Evolutionary conservation across 2,113 vertebrate species (phyloP).

Genomic region (Alethe diademata): DNA sequence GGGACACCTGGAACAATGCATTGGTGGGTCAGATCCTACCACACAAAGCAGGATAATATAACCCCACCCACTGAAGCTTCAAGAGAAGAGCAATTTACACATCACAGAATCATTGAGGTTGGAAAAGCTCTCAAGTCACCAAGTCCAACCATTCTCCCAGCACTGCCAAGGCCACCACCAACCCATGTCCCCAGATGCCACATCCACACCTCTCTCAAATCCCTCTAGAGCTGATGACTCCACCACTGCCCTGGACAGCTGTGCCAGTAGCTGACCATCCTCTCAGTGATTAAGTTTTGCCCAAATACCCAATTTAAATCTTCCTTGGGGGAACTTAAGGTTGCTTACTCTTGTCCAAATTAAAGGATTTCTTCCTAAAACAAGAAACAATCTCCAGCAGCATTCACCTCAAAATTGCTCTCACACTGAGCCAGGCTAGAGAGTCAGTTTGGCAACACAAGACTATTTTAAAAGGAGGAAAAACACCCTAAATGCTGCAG

Average conservation of each 20-base stretch:
- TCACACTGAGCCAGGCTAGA: neutral
- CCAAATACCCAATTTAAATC: neutral
- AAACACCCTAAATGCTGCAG: neutral
- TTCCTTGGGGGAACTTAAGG: neutral
- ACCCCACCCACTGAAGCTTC: accelerated
- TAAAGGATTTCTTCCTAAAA: neutral
- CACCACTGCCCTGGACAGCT: neutral
- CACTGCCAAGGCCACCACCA: neutral
- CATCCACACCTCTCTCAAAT: neutral
- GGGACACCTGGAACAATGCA: neutral
- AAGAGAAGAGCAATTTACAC: neutral
- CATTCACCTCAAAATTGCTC: neutral
- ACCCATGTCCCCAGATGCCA: neutral
- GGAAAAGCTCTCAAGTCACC: neutral
- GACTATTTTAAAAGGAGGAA: neutral
- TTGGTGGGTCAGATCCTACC: neutral
- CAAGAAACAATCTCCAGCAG: neutral
- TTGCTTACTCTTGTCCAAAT: neutral
- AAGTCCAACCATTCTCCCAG: neutral
- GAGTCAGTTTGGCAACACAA: neutral
- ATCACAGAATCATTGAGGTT: neutral
- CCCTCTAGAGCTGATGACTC: neutral
- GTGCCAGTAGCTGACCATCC: neutral
- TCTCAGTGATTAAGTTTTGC: too few relatives aligned
- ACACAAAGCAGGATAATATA: neutral